Conservation (phyloP, 2,888 invertebrate genomes). For the Tetrapedia diversipes region DNA sequence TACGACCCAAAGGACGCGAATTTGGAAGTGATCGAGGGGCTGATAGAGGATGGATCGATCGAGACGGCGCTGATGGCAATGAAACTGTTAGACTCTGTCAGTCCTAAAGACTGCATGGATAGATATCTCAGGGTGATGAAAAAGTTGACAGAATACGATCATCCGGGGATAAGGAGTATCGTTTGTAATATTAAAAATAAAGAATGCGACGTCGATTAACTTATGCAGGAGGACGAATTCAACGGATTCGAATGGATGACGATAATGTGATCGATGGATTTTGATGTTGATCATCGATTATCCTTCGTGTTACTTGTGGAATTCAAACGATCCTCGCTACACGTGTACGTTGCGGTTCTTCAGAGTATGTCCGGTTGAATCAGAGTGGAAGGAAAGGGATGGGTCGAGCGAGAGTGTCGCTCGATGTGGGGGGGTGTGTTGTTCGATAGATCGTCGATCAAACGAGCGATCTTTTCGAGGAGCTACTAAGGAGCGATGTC, state of each 20-base stretch:
- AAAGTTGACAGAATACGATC: not conserved
- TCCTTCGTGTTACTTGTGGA: not conserved
- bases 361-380: not conserved
- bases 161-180: conserved; percentile 34
- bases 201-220: not conserved
- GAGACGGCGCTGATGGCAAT: conserved; percentile 43
- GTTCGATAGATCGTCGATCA: not conserved
- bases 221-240: not conserved
- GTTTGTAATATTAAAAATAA: conserved; percentile 26
- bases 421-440: not conserved
- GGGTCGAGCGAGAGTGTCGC: not conserved
- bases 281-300: not conserved
- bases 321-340: not conserved
- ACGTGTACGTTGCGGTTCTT: too few species aligned
- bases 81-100: conserved; percentile 17
- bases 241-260: not conserved
- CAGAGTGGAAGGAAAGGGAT: too few species aligned
- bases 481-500: too few species aligned
- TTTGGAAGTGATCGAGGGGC: conserved; percentile 33
- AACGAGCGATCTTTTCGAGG: not conserved
- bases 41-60: not conserved
- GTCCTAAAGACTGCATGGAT: fast-evolving
- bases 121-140: conserved; percentile 7
- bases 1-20: not conserved
- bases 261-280: not conserved